A percentile compares a stretch with the other conserved stretches of the same genome.
These are phyloP conservation scores for Myotis findleyi DNA, from an alignment of 2,797 vertebrate genomes.

Conservation along the genomic window DNA sequence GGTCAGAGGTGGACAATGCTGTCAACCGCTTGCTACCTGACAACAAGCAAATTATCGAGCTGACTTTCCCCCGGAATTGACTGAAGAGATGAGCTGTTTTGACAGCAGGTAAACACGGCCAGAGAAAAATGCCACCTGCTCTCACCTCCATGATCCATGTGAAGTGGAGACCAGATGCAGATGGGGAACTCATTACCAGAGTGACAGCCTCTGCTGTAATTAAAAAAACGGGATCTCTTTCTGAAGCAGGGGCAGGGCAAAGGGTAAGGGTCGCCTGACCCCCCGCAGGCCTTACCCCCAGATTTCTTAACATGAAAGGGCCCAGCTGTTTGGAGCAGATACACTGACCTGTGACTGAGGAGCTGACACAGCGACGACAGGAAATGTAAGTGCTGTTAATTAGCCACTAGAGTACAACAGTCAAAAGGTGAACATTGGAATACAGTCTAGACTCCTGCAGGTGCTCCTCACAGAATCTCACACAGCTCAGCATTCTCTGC, in stretches of 20 bases:
- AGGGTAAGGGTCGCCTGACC: neutral
- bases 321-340: constrained; percentile 20
- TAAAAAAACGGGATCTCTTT: constrained; percentile 70
- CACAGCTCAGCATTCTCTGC: neutral
- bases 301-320: constrained; percentile 3
- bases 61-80: constrained; percentile 36
- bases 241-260: constrained; percentile 37
- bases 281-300: neutral
- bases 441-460: neutral
- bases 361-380: constrained; percentile 45
- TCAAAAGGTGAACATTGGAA: constrained; percentile 53
- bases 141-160: constrained; percentile 71
- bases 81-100: constrained; percentile 63
- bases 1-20: constrained; percentile 35
- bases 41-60: constrained; percentile 62
- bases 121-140: constrained; percentile 66
- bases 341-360: constrained; percentile 47
- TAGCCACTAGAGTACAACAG: constrained; percentile 41
- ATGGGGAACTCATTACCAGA: constrained; percentile 65
- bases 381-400: constrained; percentile 69
- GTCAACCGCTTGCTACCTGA: constrained; percentile 47
- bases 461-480: neutral
- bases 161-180: constrained; percentile 68
- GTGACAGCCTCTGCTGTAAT: constrained; percentile 67
- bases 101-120: constrained; percentile 63